phyloP scores from a whole-genome alignment of 2,797 vertebrate genomes.

The Manis pentadactyla region DNA sequence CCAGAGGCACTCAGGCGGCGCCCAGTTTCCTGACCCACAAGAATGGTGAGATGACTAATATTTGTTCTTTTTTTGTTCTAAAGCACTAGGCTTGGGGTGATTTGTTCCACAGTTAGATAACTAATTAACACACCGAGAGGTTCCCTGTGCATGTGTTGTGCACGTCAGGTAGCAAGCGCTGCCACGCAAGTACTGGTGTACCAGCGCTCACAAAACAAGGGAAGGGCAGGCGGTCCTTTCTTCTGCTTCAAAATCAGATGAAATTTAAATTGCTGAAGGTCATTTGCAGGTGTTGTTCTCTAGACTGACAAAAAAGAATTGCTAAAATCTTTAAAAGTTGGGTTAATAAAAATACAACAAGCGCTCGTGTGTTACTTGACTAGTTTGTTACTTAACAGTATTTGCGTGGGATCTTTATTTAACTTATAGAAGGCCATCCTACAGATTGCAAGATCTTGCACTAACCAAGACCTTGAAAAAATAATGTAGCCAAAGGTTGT shows the following conservation, averaged over 20 bases:
- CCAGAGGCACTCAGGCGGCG: not conserved
- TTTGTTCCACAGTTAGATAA: not conserved
- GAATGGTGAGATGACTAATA: not conserved
- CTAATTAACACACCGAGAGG: not conserved
- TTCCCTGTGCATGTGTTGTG: not conserved
- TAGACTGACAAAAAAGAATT: not conserved
- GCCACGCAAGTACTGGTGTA: not conserved
- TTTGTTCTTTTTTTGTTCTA: not conserved
- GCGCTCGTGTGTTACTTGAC: not conserved
- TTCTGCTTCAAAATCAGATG: conserved; percentile 18
- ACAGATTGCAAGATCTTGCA: not conserved
- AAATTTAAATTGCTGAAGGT: not conserved
- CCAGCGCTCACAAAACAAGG: not conserved
- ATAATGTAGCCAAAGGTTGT: not conserved
- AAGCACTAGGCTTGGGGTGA: not conserved
- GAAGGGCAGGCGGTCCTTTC: not conserved
- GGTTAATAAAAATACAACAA: not conserved
- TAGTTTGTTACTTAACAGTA: not conserved
- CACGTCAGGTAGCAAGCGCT: not conserved
- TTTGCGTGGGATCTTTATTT: not conserved
- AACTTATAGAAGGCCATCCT: not conserved
- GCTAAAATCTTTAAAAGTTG: conserved; percentile 26
- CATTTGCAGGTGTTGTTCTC: not conserved
- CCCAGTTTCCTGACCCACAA: not conserved
- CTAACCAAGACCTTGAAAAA: not conserved